A percentile compares a stretch with the other conserved stretches of the same genome.
phyloP scores from a whole-genome alignment of 2,888 invertebrate genomes.

The Cactoblastis cactorum region DNA sequence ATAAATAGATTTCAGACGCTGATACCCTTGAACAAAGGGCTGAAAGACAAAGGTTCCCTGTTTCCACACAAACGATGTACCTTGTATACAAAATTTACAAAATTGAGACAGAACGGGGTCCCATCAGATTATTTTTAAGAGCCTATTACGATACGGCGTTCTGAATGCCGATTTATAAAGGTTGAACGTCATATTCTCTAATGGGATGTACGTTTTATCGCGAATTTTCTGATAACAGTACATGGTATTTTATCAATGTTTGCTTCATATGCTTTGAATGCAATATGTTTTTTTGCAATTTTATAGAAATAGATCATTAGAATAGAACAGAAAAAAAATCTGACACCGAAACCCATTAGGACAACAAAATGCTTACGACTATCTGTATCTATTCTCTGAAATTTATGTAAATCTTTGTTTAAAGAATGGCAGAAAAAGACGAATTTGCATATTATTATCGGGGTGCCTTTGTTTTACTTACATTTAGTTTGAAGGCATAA shows the following conservation, averaged over 20 bases:
- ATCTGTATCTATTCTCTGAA: conserved; percentile 19
- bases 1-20: neutral
- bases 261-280: conserved; percentile 14
- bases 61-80: neutral
- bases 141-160: conserved; percentile 24
- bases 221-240: conserved; percentile 19
- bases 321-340: too few relatives aligned
- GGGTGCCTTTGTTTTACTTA: conserved; percentile 26
- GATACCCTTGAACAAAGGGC: neutral
- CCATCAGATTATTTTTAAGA: conserved; percentile 27
- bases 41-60: neutral
- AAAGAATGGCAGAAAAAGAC: conserved; percentile 28
- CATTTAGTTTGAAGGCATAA: conserved; percentile 31
- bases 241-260: conserved; percentile 24
- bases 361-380: too few relatives aligned
- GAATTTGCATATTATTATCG: conserved; percentile 36
- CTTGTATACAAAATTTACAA: conserved; percentile 13
- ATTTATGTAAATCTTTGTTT: conserved; percentile 32
- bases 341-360: too few relatives aligned
- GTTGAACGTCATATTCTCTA: conserved; percentile 31
- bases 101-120: conserved; percentile 18
- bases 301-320: neutral
- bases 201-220: conserved; percentile 28
- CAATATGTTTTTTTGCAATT: neutral
- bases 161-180: conserved; percentile 25